Conservation (phyloP, 2,888 invertebrate genomes). For the Brachycybe producta region DNA sequence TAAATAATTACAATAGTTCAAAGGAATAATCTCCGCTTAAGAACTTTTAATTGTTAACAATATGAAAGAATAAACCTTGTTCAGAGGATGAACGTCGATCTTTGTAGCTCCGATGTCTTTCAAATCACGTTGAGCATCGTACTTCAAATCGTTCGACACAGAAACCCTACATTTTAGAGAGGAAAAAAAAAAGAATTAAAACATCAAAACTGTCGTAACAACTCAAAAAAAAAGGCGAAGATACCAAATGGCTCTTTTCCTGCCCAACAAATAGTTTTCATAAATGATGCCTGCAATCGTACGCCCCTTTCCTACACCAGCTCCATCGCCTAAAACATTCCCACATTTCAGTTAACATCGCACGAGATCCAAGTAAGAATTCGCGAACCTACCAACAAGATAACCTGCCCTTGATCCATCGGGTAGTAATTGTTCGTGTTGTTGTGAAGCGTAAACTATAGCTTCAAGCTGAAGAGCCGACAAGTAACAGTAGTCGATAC, state of each 20-base stretch:
- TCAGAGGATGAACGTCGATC: conserved; percentile 73
- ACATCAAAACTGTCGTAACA: background rate
- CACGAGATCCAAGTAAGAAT: too few species aligned
- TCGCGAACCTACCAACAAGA: conserved; percentile 67
- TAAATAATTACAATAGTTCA: background rate
- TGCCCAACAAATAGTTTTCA: conserved; percentile 87
- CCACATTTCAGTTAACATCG: background rate
- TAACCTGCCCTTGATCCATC: conserved; percentile 87
- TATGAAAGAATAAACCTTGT: conserved; percentile 60
- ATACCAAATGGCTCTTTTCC: conserved; percentile 88
- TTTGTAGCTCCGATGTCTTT: conserved; percentile 83
- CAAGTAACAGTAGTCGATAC: conserved; percentile 67
- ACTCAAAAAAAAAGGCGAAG: background rate
- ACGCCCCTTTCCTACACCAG: conserved; percentile 93
- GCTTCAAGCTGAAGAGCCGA: conserved; percentile 96
- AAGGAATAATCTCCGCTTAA: background rate
- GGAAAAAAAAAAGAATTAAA: conserved; percentile 8
- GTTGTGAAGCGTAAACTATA: conserved; percentile 92
- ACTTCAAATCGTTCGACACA: conserved; percentile 94
- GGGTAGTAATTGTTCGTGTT: conserved; percentile 76
- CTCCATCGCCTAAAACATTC: conserved; percentile 67
- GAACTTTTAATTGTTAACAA: too few species aligned
- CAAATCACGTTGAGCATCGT: conserved; percentile 93
- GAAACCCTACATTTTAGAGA: conserved; percentile 64
- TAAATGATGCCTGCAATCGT: conserved; percentile 96